Evolutionary conservation across 2,797 vertebrate species (phyloP), one percentile per base, ranked within the genome.

Genomic region (Lates japonicus): DNA sequence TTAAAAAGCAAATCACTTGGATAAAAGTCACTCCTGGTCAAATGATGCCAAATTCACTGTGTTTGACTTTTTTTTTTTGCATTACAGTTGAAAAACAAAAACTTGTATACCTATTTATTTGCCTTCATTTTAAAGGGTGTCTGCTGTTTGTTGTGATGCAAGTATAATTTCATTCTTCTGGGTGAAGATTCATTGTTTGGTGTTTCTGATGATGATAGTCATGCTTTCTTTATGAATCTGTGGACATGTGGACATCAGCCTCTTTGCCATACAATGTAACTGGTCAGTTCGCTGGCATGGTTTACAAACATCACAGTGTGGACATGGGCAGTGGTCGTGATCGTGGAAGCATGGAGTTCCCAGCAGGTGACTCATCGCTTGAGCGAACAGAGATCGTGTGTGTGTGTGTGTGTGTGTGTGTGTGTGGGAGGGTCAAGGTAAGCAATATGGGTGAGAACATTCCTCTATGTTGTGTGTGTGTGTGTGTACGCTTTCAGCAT

Each of bases 351-450:
- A 86, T 90, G 90, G 90, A 88, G 91, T 94, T 94, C 91, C 93
- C 92, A 94, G 93, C 92, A 93, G 83, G 81, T 94, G 93, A 93
- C 77, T 93, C 92, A 94, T 71, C 0, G 20, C 52, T 85, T 58
- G 1, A 70, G 82, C 14, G 20, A 92, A 87, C 76, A 58, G 81
- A 84, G 90, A 86, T 88, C 52, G 52, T 74, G 77, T 71, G 55
- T 71, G 60, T 62, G 79, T 84, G 67, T 68, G 76, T 60, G 69
- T 62, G 78, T 76, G 69, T 60, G 76, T 66, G n/a, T 46, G 73
- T 35, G 74, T 75, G 67, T 42, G 78, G 35, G 22, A 14, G 13
- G 35, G 59, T 22, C 10, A 25, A 14, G 35, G 65, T 37, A 37
- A 67, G 61, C n/a, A n/a, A n/a, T n/a, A n/a, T n/a, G 49, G 57